Conservation (phyloP, 1,140 invertebrate genomes). For the Choristoneura fumiferana region DNA sequence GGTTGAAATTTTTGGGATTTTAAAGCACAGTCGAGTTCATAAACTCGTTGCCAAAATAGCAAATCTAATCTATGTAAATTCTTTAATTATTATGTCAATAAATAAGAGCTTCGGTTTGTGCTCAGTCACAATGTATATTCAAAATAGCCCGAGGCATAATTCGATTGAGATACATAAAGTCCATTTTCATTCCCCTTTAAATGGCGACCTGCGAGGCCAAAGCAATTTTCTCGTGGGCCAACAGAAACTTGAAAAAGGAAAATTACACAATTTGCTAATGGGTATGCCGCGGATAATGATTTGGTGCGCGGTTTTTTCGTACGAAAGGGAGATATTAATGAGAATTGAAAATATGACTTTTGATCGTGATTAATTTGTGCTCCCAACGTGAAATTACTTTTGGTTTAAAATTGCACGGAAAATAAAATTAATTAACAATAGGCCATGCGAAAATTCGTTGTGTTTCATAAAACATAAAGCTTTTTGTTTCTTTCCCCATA, state of each 20-base stretch:
- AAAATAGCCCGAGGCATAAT: slow-evolving; percentile 28
- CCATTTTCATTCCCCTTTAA: slow-evolving; percentile 64
- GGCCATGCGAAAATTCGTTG: too few relatives aligned
- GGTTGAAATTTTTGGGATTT: too few relatives aligned
- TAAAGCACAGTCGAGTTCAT: too few relatives aligned
- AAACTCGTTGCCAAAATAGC: too few relatives aligned
- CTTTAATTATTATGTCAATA: too few relatives aligned
- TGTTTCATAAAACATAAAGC: too few relatives aligned
- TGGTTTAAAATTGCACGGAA: too few relatives aligned
- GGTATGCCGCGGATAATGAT: slow-evolving; percentile 58
- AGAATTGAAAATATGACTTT: slow-evolving; percentile 44
- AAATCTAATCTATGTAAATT: too few relatives aligned
- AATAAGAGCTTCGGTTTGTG: too few relatives aligned
- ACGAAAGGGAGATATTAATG: slow-evolving; percentile 43
- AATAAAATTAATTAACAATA: too few relatives aligned
- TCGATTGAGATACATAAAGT: slow-evolving; percentile 60
- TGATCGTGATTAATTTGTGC: slow-evolving; percentile 1
- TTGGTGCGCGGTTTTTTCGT: slow-evolving; percentile 51
- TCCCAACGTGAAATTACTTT: neutral
- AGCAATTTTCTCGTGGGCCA: slow-evolving; percentile 65
- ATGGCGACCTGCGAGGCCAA: slow-evolving; percentile 59
- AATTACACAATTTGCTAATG: slow-evolving; percentile 74
- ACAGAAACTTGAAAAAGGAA: slow-evolving; percentile 70
- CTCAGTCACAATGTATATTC: slow-evolving; percentile 7
- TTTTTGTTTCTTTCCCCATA: too few relatives aligned